Evolutionary conservation across 2,888 invertebrate genomes (phyloP), one percentile per base, ranked within the genome.

Genomic region (Atherix ibis): DNA sequence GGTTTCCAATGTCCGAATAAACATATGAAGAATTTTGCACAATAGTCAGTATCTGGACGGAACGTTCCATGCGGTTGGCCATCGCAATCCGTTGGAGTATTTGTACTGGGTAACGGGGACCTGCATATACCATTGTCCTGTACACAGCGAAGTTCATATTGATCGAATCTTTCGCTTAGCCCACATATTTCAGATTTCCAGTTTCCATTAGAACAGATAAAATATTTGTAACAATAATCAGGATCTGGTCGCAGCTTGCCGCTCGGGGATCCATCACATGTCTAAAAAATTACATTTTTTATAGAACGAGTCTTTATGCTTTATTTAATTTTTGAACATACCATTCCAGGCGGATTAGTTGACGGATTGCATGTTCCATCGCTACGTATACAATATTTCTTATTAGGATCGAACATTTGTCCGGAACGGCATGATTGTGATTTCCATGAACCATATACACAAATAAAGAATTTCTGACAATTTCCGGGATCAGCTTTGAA

Each of bases 291-390:
- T n/a, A n/a, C n/a, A n/a, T n/a, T n/a, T n/a, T n/a, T n/a, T n/a
- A n/a, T n/a, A n/a, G n/a, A n/a, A n/a, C n/a, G n/a, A n/a, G n/a
- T n/a, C n/a, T n/a, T n/a, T n/a, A n/a, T n/a, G n/a, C n/a, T n/a
- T n/a, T n/a, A n/a, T n/a, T n/a, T n/a, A n/a, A n/a, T n/a, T n/a
- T n/a, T n/a, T n/a, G n/a, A n/a, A n/a, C n/a, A n/a, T n/a, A n/a
- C n/a, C n/a, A n/a, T n/a, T n/a, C n/a, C n/a, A n/a, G n/a, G n/a
- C n/a, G n/a, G n/a, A n/a, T n/a, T n/a, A n/a, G n/a, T n/a, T n/a
- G n/a, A n/a, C n/a, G n/a, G 53, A 48, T 2, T 53, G 47, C 50
- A 50, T 54, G 16, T 54, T 53, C 2, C 22, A 22, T 22, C 22
- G 10, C 10, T 10, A 10, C 6, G 22, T 8, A 22, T 10, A 22